Evolutionary conservation across 2,113 vertebrate species (phyloP).

Genomic region (Anoplopoma fimbria): DNA sequence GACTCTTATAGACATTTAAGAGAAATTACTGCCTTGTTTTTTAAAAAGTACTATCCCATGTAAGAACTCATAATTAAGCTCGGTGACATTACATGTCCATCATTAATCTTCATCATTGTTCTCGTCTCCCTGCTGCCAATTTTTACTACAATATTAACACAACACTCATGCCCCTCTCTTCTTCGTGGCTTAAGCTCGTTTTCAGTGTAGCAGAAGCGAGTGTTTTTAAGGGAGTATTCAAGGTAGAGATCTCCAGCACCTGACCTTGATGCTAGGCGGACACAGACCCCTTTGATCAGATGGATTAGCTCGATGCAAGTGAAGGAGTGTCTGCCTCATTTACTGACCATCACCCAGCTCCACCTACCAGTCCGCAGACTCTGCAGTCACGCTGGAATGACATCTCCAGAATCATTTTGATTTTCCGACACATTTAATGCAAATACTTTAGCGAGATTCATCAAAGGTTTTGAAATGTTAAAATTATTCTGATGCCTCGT

Average conservation of each 20-base stretch:
- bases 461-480: conserved; percentile 12
- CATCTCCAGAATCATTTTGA: conserved; percentile 27
- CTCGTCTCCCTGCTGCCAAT: not conserved
- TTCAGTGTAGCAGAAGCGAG: conserved; percentile 10
- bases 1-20: not conserved
- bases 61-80: not conserved
- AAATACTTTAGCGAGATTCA: conserved; percentile 15
- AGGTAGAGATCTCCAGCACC: conserved; percentile 47
- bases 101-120: not conserved
- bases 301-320: conserved; percentile 66
- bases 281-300: conserved; percentile 74
- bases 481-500: not conserved
- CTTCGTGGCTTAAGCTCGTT: conserved; percentile 43
- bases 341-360: conserved; percentile 43
- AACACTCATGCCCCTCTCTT: not conserved
- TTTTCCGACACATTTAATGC: conserved; percentile 4
- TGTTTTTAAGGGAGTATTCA: conserved; percentile 45
- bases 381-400: conserved; percentile 55
- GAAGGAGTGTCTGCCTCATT: conserved; percentile 62
- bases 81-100: not conserved
- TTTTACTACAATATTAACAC: not conserved
- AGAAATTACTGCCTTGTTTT: not conserved
- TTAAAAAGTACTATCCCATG: not conserved
- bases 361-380: not conserved
- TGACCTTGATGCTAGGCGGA: conserved; percentile 51